Evolutionary conservation across 92 coral and sea anemone species (phyloP).

Genomic region (Parazoanthus atlanticus): DNA sequence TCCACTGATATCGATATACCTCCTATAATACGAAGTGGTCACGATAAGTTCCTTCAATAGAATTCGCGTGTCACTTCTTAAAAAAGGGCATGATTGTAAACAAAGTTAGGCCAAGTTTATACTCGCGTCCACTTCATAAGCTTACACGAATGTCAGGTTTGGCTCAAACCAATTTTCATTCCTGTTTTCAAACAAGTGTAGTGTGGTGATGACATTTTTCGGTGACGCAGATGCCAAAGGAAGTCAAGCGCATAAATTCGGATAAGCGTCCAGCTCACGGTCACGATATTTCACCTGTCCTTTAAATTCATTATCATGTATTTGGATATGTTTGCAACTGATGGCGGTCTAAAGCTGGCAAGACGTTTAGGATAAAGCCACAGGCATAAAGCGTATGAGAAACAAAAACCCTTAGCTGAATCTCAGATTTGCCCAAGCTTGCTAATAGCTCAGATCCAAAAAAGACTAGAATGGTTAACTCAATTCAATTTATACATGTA

Average conservation of each 20-base stretch:
- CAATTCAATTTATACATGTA: too few relatives aligned
- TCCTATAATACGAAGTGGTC: background rate
- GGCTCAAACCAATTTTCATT: background rate
- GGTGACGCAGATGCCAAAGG: background rate
- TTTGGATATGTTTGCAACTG: background rate
- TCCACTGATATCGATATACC: too few relatives aligned
- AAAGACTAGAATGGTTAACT: too few relatives aligned
- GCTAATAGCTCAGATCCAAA: background rate
- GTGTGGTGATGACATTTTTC: background rate
- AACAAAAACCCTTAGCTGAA: background rate
- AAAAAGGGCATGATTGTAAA: too few relatives aligned
- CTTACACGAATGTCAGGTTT: background rate
- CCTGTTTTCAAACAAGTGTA: background rate
- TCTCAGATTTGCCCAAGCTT: background rate
- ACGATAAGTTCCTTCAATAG: background rate
- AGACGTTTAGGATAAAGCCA: background rate
- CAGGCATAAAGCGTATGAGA: background rate
- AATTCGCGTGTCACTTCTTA: too few relatives aligned
- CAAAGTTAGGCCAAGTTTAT: background rate
- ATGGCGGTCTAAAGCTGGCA: background rate
- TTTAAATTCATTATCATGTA: too few relatives aligned
- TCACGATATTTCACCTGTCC: background rate
- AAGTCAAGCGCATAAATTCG: too few relatives aligned
- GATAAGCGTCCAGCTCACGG: too few relatives aligned
- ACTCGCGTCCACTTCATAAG: background rate